Conservation (phyloP, 2,113 vertebrate genomes). For the Empidonax alnorum region DNA sequence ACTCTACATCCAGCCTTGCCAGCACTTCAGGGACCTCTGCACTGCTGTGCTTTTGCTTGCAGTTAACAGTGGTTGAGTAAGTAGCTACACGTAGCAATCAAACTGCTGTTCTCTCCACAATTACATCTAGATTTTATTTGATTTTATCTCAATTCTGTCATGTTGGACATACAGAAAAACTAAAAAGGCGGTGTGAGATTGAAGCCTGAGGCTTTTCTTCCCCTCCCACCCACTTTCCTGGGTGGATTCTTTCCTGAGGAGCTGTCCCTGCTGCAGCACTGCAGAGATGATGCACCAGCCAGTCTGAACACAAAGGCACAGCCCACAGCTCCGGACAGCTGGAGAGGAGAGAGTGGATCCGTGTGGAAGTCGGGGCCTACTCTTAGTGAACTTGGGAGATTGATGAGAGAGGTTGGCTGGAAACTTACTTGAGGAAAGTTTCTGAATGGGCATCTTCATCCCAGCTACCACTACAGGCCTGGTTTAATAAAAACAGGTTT, state of each 20-base stretch:
- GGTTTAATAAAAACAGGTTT: neutral
- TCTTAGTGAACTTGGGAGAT: neutral
- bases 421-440: neutral
- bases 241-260: neutral
- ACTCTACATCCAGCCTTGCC: neutral
- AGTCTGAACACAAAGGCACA: neutral
- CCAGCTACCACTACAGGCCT: neutral
- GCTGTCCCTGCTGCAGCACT: neutral
- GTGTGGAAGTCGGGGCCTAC: neutral
- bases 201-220: neutral
- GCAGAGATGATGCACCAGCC: neutral
- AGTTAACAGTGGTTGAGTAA: neutral
- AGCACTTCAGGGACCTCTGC: neutral
- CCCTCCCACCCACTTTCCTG: neutral
- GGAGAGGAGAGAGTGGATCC: neutral
- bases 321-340: neutral
- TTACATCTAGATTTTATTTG: neutral
- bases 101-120: neutral
- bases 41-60: neutral
- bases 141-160: neutral
- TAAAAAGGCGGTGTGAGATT: neutral
- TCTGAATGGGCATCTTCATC: neutral
- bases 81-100: neutral
- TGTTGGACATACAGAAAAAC: constrained; percentile 10
- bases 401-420: neutral